Evolutionary conservation across 2,888 invertebrate genomes (phyloP), one percentile per base, ranked within the genome.

Genomic region (Patella ulyssiponensis): DNA sequence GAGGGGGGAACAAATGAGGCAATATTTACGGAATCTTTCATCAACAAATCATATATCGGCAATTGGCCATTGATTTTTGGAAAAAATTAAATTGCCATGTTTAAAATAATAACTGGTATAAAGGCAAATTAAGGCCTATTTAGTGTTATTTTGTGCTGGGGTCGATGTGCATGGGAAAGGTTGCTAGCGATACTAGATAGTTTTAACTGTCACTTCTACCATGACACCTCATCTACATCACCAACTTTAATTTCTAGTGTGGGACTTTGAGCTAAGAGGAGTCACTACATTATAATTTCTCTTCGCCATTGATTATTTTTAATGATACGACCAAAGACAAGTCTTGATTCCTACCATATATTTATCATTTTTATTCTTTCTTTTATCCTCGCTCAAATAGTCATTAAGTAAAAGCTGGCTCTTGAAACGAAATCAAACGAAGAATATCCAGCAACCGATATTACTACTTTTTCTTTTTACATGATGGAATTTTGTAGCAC

Each of bases 91-190:
- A 84, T 85, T 83, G 85, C 80, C 80, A 81, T 83, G 83, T 85
- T 85, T 83, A 80, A 80, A 81, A 81, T 85, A 86, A 86, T 86
- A 81, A 85, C 82, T 81, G 79, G 83, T 83, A 84, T 87, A 83
- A 81, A 77, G 78, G 83, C 80, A 84, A 86, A 86, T 87, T 86
- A 85, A 82, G 81, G 81, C 81, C 84, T 82, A 85, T 86, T 87
- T 87, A 85, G 83, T 80, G 84, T 83, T 82, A 85, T 86, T 87
- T 85, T 76, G 77, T 12, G 64, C 14, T 11, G 64, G 14, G 20
- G 23, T 23, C 20, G 23, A 23, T 20, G 64, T 64, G 20, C 12
- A 64, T 23, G 64, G 20, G 64, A 23, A 14, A 64, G 23, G 64
- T 23, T 64, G 23, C 12, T 23, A 64, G 64, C 23, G 64, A 23